Conservation (phyloP, 2,113 vertebrate genomes). For the Leiothrix lutea region DNA sequence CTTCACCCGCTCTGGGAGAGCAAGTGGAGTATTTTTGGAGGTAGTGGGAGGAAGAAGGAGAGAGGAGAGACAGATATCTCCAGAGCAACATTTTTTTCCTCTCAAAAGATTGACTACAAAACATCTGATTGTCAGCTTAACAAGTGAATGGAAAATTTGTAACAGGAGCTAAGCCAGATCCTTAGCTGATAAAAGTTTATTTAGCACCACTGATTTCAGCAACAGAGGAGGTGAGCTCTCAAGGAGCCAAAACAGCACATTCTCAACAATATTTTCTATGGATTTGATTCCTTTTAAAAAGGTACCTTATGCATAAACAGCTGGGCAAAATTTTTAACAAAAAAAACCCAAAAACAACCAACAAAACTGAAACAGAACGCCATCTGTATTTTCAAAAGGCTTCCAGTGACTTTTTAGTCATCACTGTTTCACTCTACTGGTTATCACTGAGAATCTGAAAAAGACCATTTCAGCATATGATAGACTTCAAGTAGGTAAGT, state of each 20-base stretch:
- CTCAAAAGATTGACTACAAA: background rate
- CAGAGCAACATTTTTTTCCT: background rate
- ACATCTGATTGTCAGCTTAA: background rate
- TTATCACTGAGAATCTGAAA: background rate
- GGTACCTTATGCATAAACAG: background rate
- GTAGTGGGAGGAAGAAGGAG: background rate
- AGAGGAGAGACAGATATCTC: background rate
- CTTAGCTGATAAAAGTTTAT: background rate
- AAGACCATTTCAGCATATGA: background rate
- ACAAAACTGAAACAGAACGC: background rate
- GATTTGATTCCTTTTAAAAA: background rate
- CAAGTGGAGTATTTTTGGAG: background rate
- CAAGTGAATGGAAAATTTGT: background rate
- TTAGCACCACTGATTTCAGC: background rate
- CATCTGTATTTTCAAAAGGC: background rate
- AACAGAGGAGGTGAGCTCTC: background rate
- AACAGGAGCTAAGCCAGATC: background rate
- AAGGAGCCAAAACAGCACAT: background rate
- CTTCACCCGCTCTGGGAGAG: background rate
- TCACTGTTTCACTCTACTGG: background rate
- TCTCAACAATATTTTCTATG: background rate
- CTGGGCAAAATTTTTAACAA: background rate
- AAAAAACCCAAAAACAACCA: background rate
- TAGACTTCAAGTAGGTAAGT: background rate
- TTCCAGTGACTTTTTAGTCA: background rate